Base-by-base conservation (phyloP, 37 sponge, comb jelly and placozoan genomes). In the Hormiphora californensis region DNA sequence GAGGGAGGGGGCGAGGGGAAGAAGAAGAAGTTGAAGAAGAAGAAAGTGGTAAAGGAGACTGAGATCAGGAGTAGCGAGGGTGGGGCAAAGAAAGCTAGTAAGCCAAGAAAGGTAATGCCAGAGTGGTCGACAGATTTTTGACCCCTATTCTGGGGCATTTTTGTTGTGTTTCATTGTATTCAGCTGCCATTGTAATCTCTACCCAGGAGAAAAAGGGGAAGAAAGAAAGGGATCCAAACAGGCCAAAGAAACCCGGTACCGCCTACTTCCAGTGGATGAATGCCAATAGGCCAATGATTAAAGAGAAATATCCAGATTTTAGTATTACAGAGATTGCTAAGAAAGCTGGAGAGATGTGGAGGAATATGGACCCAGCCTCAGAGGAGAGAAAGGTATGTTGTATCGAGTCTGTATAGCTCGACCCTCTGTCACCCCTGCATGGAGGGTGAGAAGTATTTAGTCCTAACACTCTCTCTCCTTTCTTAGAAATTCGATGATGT, bases 231-330 rank as follows among this genome's bases (percentile, higher is more conserved):
- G 97, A 96, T 46, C 94, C 93, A 0, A 92, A 91, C 61, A 89
- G 88, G 86, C 97, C 97, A 0, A 96, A 96, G 87, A 91, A 89
- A 41, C 94, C 97, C 17, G 69, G 91, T 32, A 85, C 92, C 55
- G 92, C 91, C 27, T 96, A 92, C 91, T 91, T 96, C 90, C 51
- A 93, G 40, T 96, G 97, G 97, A 87, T 96, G 54, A 86, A 87
- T 28, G 93, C 92, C 57, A 88, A 59, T 54, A 87, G 97, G 49
- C 37, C 63, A 0, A 28, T 3, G 0, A 89, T 96, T 25, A 96
- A 91, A 86, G 61, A 88, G 55, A 85, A 91, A 43, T 54, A 92
- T 85, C 94, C 93, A 0, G 89, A 85, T 0, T 36, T 63, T 25
- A 85, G 63, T 12, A 63, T 94, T 1, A 85, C 90, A 44, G 97